Evolutionary conservation across 2,113 vertebrate genomes (phyloP).

Genomic region (Gadus macrocephalus): DNA sequence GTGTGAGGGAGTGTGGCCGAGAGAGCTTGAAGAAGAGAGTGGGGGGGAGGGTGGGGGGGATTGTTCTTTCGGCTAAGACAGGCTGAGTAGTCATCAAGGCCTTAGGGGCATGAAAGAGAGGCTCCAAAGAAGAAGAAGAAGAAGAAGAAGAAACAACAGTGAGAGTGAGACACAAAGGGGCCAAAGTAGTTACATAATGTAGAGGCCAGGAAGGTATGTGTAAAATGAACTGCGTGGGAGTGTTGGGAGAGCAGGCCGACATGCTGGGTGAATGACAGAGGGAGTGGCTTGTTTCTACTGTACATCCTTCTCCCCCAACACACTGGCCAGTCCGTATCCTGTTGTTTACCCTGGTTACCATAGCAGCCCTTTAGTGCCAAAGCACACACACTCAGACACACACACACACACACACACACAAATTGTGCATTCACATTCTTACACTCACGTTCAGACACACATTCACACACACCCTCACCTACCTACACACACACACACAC

Average conservation of each 20-base stretch:
- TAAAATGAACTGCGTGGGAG: conserved; percentile 65
- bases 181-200: conserved; percentile 47
- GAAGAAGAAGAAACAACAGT: conserved; percentile 17
- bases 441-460: too few species aligned
- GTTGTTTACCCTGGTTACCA: conserved; percentile 47
- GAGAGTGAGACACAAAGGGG: conserved; percentile 37
- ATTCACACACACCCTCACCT: too few species aligned
- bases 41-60: conserved; percentile 8
- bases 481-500: too few species aligned
- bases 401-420: conserved; percentile 28
- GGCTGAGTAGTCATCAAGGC: conserved; percentile 23
- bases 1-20: too few species aligned
- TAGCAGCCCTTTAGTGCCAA: not conserved
- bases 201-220: conserved; percentile 35
- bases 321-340: conserved; percentile 28
- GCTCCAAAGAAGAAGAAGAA: conserved; percentile 16
- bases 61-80: conserved; percentile 11
- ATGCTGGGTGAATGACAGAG: conserved; percentile 38
- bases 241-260: conserved; percentile 19
- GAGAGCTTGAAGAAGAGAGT: not conserved
- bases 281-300: conserved; percentile 37
- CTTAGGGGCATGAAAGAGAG: conserved; percentile 31
- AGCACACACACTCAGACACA: not conserved
- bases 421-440: too few species aligned
- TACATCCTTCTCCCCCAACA: conserved; percentile 24